Evolutionary conservation across 2,113 vertebrate genomes (phyloP), one percentile per base, ranked within the genome.

Genomic region (Callithrix jacchus): DNA sequence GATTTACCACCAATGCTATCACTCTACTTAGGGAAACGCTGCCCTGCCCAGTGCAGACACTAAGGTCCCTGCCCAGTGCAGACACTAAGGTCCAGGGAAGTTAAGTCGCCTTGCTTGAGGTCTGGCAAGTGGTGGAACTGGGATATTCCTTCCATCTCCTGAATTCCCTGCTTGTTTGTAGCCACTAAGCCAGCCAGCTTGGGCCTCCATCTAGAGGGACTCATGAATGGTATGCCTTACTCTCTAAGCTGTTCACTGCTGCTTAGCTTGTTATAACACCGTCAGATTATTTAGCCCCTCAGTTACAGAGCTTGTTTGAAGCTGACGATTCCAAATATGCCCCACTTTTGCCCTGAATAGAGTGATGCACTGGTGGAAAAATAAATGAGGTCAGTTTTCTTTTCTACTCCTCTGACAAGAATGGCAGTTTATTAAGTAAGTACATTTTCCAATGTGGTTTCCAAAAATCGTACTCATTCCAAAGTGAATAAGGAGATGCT

Each of bases 321-420:
- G n/a, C 40, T 58, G 73, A 87, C 27, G 40, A 21, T 70, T 88
- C 30, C 80, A 88, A 73, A 86, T 45, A 80, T 80, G 84, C 80
- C 45, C 68, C 74, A 45, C 74, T 40, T 73, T 30, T 84, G 37
- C 49, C 64, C 74, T 93, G 64, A 94, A 66, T 21, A 93, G 74
- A 80, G 74, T 84, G 68, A 71, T 37, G 61, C 35, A n/a, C 71
- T 94, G 77, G 7, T 92, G 80, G 92, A 96, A 97, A 97, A 96
- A 84, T 89, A 89, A 88, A 66, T 96, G 89, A 98, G 92, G 45
- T 91, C 95, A 91, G 54, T 93, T 89, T 94, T 95, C 77, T 70
- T 71, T 94, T 96, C 95, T 94, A 81, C 49, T 84, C 74, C 61
- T 91, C 93, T 93, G 83, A 95, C 87, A 91, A 95, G 95, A 87